Conservation (phyloP, 2,888 invertebrate genomes). For the Norana najaformis region DNA sequence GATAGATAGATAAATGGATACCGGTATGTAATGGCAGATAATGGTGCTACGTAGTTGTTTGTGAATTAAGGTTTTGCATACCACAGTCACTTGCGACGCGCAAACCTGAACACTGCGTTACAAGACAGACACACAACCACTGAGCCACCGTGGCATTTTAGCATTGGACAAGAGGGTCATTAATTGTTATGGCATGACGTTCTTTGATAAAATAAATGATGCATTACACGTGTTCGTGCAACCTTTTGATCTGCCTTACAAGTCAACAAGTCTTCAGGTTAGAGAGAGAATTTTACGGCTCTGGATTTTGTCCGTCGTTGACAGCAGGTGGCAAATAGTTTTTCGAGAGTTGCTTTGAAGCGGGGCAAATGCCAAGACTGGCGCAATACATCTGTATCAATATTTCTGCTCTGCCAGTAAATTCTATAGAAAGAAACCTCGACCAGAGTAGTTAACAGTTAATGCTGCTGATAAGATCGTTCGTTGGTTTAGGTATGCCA, state of each 20-base stretch:
- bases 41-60: background rate
- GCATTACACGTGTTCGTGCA: background rate
- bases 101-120: too few species aligned
- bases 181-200: background rate
- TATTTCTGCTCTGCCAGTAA: background rate
- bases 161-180: too few species aligned
- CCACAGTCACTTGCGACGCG: too few species aligned
- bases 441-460: background rate
- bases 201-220: background rate
- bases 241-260: background rate
- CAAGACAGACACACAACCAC: background rate
- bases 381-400: background rate
- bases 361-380: background rate
- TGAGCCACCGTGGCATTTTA: background rate
- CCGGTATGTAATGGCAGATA: too few species aligned
- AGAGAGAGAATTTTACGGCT: background rate
- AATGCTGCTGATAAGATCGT: background rate
- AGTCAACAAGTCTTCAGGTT: background rate
- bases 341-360: slow-evolving; percentile 5
- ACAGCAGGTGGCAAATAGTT: background rate
- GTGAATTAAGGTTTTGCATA: background rate
- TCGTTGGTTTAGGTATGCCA: slow-evolving; percentile 63
- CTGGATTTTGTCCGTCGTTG: background rate
- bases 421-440: background rate
- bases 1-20: background rate